Evolutionary conservation across 1,140 invertebrate genomes (phyloP), one percentile per base, ranked within the genome.

Genomic region (Drosophila takahashii): DNA sequence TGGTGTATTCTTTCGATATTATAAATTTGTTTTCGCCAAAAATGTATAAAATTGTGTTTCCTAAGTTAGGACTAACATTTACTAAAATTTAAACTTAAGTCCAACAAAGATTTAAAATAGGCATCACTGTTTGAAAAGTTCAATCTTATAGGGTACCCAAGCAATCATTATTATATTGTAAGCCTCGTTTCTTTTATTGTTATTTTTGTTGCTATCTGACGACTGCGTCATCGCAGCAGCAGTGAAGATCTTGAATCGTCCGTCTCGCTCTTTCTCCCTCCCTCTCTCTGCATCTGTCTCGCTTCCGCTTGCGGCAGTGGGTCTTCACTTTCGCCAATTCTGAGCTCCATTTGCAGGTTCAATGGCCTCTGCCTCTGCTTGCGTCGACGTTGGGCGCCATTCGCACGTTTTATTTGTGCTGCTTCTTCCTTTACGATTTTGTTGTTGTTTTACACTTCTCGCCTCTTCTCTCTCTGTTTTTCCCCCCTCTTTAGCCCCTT

Each of bases 281-380:
- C 36, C 10, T 47, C 11, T 13, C 37, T 16, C 48, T 3, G 48
- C 13, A 37, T 44, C 53, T 45, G 36, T 66, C 56, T 61, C 58
- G 56, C 36, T 57, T 83, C 52, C 45, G 84, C 85, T 72, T 78
- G 84, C 69, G 84, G 84, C 85, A 89, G 77, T 89, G 85, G 84
- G 84, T 89, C 84, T 90, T 89, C 84, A 89, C 84, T 89, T 89
- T 89, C 84, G 84, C 84, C 84, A 89, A 89, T 89, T 89, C 79
- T 89, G 84, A 89, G 84, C 84, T 89, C 80, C 58, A 89, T 69
- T 90, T 84, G 67, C 77, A 84, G 85, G 84, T 89, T 89, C 84
- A 89, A 90, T 80, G 84, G 72, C 73, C 64, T 58, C 53, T 44
- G 71, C 15, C 59, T 22, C 67, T 54, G 57, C 26, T 41, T 32